Evolutionary conservation across 2,797 vertebrate genomes (phyloP), one percentile per base, ranked within the genome.

Genomic region (Chromis chromis): DNA sequence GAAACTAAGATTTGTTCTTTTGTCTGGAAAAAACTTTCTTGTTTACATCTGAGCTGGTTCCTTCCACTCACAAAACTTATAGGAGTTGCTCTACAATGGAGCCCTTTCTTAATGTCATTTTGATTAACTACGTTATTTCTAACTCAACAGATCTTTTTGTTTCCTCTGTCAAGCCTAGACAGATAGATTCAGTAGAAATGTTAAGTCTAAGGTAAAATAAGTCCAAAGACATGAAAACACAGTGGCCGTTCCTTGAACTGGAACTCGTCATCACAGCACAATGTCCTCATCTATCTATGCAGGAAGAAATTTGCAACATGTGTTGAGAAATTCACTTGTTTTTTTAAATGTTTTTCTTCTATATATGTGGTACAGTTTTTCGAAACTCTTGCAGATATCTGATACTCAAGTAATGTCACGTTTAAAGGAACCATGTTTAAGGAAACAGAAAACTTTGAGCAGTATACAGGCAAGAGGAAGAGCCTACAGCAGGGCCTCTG

Each of bases 381-480:
- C 39, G 6, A 50, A 74, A 48, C 64, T 66, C 39, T 48, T 28
- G 28, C 56, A 33, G 55, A 62, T 22, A 70, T 60, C 24, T 22
- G 65, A 70, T 19, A 53, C 64, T n/a, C 52, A 21, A 48, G 27
- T 54, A 60, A 58, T 21, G n/a, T 17, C 22, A 27, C 27, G 13
- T 52, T 60, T 62, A n/a, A 24, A 60, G 62, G 78, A 65, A 68
- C 69, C n/a, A 28, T 4, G 48, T 46, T 79, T 73, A 82, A 83
- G 31, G 86, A 89, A 88, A 86, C 78, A 85, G 77, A 53, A 33
- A 54, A 52, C 58, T 28, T 27, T 40, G 53, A 56, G 66, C 28
- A 14, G 22, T 17, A 50, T n/a, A 62, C 49, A 31, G 46, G 62
- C 27, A 14, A 81, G 27, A 70, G 69, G 74, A 90, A 85, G 67